Percentiles rank a stretch among this genome's conserved stretches.
Evolutionary conservation across 1,140 invertebrate species (phyloP).

Genomic region (Onthophagus taurus): DNA sequence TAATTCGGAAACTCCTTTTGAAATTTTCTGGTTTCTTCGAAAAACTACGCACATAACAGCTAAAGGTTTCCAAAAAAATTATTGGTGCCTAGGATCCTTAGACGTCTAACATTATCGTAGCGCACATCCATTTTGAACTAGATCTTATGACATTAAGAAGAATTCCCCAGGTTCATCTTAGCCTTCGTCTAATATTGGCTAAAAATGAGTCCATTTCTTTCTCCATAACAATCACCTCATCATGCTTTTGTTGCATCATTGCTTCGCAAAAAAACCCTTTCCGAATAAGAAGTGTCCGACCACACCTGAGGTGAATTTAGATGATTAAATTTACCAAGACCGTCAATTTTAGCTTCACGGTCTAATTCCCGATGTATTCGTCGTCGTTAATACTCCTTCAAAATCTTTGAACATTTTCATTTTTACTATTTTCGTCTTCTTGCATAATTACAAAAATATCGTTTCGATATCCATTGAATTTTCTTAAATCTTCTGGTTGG

Average conservation of each 20-base stretch:
- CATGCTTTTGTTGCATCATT: conserved; percentile 52
- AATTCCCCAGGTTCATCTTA: conserved; percentile 12
- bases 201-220: conserved; percentile 64
- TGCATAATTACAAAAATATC: conserved; percentile 29
- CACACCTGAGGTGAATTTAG: conserved; percentile 49
- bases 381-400: conserved; percentile 37
- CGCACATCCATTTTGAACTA: too few species aligned
- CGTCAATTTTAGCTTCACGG: conserved; percentile 39
- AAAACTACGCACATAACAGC: too few species aligned
- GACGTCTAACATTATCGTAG: too few species aligned
- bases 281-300: conserved; percentile 63
- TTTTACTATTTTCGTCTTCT: conserved; percentile 22
- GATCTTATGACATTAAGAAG: too few species aligned
- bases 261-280: conserved; percentile 66
- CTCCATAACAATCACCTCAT: conserved; percentile 61
- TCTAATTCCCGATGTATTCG: conserved; percentile 35
- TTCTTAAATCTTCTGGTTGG: conserved; percentile 48
- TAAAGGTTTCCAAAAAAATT: too few species aligned
- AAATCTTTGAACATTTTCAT: conserved; percentile 30
- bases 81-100: too few species aligned
- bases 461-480: conserved; percentile 38
- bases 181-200: conserved; percentile 29
- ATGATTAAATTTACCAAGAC: conserved; percentile 44
- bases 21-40: too few species aligned
- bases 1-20: too few species aligned